These are phyloP conservation scores for Oxycera nigricornis DNA, from an alignment of 2,888 invertebrate species.

Conservation along the genomic window DNA sequence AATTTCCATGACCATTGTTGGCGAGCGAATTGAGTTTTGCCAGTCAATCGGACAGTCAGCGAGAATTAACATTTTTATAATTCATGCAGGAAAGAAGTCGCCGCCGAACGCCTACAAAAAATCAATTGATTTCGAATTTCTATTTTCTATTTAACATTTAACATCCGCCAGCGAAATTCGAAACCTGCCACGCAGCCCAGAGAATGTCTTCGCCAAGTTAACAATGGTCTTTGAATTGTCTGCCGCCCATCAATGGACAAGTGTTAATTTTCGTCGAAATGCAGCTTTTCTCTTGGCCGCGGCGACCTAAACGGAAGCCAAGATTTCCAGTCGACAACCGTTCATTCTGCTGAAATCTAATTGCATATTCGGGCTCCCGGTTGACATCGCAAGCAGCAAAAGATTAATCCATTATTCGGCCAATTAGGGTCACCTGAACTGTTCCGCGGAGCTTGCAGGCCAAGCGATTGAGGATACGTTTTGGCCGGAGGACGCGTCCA, in stretches of 20 bases:
- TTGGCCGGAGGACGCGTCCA: neutral
- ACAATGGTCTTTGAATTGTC: neutral
- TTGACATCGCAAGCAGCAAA: neutral
- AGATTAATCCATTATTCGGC: neutral
- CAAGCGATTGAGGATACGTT: neutral
- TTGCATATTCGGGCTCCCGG: neutral
- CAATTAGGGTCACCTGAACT: neutral
- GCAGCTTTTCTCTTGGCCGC: too few species aligned
- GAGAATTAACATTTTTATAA: constrained; percentile 2
- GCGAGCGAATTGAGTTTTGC: neutral
- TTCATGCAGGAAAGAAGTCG: neutral
- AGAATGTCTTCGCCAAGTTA: too few species aligned
- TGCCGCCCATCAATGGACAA: neutral
- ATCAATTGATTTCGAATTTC: neutral
- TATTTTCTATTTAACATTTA: constrained; percentile 6
- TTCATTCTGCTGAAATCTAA: constrained; percentile 6
- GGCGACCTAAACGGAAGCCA: too few species aligned
- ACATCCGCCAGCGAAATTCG: neutral
- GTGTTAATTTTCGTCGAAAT: neutral
- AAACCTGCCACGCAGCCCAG: neutral
- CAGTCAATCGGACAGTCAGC: neutral
- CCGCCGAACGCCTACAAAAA: neutral
- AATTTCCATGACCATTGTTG: neutral
- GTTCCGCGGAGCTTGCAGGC: neutral
- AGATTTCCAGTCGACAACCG: too few species aligned